A percentile compares a stretch with the other conserved stretches of the same genome.
Evolutionary conservation across 2,113 vertebrate species (phyloP).

Genomic region (Formicarius rufipectus): DNA sequence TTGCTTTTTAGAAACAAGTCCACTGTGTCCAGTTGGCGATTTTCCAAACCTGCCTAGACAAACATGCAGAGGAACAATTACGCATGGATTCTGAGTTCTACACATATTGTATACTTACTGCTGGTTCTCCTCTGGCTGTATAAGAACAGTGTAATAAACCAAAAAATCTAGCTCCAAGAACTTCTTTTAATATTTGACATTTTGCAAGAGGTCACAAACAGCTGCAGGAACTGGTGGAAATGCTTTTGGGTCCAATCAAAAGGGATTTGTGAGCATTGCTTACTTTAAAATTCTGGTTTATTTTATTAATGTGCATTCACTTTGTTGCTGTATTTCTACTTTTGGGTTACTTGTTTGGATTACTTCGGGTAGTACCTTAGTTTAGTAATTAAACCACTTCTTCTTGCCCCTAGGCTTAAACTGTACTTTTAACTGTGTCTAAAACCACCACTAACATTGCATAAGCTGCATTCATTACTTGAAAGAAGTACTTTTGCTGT

Average conservation of each 20-base stretch:
- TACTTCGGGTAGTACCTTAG: accelerated
- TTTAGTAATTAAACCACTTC: background rate
- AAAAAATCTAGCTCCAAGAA: background rate
- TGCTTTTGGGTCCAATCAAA: background rate
- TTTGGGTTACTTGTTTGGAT: background rate
- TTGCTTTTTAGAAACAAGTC: slow-evolving; percentile 97
- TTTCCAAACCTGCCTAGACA: slow-evolving; percentile 90
- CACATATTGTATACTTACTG: accelerated
- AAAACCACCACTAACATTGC: background rate
- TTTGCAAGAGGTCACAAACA: background rate
- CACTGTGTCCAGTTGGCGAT: slow-evolving; percentile 93
- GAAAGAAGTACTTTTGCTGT: background rate
- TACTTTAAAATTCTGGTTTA: background rate
- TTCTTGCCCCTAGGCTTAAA: background rate
- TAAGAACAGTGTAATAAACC: background rate
- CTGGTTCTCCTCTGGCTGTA: background rate
- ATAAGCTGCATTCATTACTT: background rate
- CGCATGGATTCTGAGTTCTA: background rate
- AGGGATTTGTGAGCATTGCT: background rate
- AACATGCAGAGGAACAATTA: background rate
- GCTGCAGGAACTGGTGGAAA: background rate
- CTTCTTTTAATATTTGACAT: background rate
- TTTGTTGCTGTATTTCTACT: background rate
- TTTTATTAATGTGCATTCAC: background rate
- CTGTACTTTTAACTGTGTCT: background rate